These are phyloP conservation scores for Ashinkailepas kermadecensis DNA, from an alignment of 2,888 invertebrate genomes.

Conservation along the genomic window DNA sequence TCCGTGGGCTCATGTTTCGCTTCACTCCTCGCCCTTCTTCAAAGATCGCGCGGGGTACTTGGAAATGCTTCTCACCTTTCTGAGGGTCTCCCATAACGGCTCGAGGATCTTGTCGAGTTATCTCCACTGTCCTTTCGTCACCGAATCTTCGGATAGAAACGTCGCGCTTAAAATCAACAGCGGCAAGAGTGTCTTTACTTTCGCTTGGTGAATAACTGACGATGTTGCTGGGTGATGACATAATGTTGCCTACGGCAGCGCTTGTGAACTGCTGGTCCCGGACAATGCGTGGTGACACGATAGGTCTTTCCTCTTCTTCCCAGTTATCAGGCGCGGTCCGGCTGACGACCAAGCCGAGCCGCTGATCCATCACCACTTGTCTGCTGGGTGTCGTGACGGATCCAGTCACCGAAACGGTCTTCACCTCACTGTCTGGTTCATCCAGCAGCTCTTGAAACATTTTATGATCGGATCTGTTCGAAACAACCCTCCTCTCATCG, in stretches of 20 bases:
- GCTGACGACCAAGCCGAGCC: not conserved
- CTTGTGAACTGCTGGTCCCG: no score
- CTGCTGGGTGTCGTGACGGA: not conserved
- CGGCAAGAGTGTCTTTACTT: no score
- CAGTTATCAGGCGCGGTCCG: not conserved
- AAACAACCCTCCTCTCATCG: not conserved
- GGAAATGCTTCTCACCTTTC: no score
- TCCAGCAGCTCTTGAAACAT: not conserved
- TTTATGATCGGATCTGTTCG: not conserved
- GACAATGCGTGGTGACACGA: no score
- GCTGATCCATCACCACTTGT: not conserved
- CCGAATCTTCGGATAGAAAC: not conserved
- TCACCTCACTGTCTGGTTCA: not conserved
- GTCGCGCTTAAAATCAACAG: not conserved
- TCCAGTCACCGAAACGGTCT: not conserved
- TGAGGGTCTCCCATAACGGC: no score
- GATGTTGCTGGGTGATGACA: no score
- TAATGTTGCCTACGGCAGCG: no score
- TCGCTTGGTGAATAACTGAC: no score
- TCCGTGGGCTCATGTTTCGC: not conserved
- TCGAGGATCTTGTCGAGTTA: not conserved
- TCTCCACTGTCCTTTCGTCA: not conserved
- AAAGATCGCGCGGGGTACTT: no score
- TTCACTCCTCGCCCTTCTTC: not conserved
- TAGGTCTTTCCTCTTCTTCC: not conserved